These are phyloP conservation scores for Pangasianodon gigas DNA, from an alignment of 2,113 vertebrate species.

Conservation along the genomic window DNA sequence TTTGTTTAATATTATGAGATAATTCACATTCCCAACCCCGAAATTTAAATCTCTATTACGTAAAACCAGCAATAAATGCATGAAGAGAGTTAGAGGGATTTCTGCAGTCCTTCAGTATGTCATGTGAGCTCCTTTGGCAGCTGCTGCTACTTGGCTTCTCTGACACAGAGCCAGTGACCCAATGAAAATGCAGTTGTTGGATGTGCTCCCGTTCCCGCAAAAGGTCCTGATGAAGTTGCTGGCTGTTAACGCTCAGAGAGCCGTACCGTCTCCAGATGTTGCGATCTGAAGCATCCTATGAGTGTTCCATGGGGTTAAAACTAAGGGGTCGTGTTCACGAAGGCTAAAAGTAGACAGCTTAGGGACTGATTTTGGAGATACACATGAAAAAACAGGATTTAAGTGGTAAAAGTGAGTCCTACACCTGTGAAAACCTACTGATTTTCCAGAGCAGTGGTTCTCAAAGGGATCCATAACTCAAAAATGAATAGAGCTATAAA, in stretches of 20 bases:
- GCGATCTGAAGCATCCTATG: not conserved
- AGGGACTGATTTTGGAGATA: not conserved
- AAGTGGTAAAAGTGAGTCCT: not conserved
- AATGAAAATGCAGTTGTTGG: slow-evolving; percentile 23
- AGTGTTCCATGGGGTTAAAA: not conserved
- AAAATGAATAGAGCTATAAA: not conserved
- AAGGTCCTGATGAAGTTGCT: slow-evolving; percentile 8
- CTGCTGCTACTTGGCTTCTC: not conserved
- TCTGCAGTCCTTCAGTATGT: not conserved
- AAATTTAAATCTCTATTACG: not conserved
- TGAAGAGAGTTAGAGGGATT: not conserved
- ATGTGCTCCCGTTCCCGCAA: slow-evolving; percentile 12
- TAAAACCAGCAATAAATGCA: not conserved
- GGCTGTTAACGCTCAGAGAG: not conserved
- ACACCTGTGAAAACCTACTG: not conserved
- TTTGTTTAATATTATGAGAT: not conserved
- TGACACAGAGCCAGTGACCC: slow-evolving; percentile 24
- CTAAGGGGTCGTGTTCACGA: not conserved
- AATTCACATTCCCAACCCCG: not conserved
- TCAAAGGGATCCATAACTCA: not conserved
- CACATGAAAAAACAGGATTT: not conserved
- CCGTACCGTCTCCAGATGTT: not conserved
- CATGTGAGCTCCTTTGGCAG: slow-evolving; percentile 5
- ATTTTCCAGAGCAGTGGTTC: not conserved
- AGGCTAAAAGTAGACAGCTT: not conserved